Conservation (phyloP, 2,797 vertebrate genomes). For the Rallus crepitans region DNA sequence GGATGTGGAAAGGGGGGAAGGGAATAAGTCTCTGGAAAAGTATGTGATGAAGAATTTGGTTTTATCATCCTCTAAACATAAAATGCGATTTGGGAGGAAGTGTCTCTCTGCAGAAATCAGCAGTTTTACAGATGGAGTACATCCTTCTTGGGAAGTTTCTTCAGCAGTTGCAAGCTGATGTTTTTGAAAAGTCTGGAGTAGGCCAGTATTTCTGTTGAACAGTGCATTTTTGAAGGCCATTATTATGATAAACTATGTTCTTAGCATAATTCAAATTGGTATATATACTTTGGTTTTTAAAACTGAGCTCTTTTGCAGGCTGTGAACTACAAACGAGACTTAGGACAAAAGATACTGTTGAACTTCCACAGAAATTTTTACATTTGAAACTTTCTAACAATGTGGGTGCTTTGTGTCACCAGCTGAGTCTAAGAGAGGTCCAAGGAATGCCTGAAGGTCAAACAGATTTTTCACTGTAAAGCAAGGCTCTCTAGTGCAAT, state of each 20-base stretch:
- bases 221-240: conserved; percentile 28
- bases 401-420: neutral
- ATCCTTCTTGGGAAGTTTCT: conserved; percentile 54
- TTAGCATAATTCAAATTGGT: conserved; percentile 45
- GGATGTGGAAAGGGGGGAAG: neutral
- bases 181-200: conserved; percentile 37
- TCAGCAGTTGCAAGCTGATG: conserved; percentile 36
- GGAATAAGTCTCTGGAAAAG: neutral
- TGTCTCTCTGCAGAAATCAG: conserved; percentile 25
- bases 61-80: neutral
- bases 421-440: neutral
- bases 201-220: conserved; percentile 56
- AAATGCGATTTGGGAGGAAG: neutral
- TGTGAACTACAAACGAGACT: neutral
- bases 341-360: neutral
- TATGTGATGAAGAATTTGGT: neutral
- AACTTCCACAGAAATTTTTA: neutral
- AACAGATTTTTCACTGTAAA: neutral
- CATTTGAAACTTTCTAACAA: neutral
- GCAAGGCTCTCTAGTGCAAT: neutral
- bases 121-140: conserved; percentile 43
- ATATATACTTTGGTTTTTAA: conserved; percentile 23
- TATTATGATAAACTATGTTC: conserved; percentile 52
- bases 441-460: neutral
- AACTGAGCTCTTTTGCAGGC: neutral